These are phyloP conservation scores for Andricus curvator DNA, from an alignment of 2,888 invertebrate species.

Conservation along the genomic window DNA sequence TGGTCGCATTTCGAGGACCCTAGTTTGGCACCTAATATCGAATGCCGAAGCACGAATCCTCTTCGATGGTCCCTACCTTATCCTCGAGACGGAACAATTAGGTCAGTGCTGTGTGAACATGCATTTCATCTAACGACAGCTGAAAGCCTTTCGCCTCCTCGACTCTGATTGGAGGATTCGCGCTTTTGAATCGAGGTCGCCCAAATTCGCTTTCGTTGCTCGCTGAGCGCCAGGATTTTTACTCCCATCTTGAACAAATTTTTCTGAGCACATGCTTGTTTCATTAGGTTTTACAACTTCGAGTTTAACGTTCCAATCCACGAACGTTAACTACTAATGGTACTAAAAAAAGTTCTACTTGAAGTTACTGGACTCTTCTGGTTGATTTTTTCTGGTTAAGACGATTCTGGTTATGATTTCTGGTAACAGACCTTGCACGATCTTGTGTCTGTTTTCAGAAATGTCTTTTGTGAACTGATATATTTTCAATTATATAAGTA, in stretches of 20 bases:
- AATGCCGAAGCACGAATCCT: slow-evolving; percentile 55
- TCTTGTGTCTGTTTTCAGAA: too few relatives aligned
- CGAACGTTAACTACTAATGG: not conserved
- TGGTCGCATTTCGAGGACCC: slow-evolving; percentile 31
- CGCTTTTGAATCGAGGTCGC: slow-evolving; percentile 45
- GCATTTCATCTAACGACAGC: slow-evolving; percentile 57
- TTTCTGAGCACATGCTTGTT: not conserved
- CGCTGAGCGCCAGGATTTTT: not conserved
- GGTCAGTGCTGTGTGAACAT: slow-evolving; percentile 61
- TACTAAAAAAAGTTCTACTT: too few relatives aligned
- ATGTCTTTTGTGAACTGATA: too few relatives aligned
- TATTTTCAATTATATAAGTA: too few relatives aligned
- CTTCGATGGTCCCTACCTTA: slow-evolving; percentile 44
- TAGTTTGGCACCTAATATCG: slow-evolving; percentile 49
- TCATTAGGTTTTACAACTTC: not conserved
- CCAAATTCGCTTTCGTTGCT: slow-evolving; percentile 19
- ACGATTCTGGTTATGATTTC: too few relatives aligned
- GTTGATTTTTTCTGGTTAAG: too few relatives aligned
- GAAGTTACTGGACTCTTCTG: too few relatives aligned
- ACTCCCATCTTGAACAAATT: not conserved
- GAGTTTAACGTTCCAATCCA: not conserved
- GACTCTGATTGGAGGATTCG: slow-evolving; percentile 44
- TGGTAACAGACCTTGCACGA: too few relatives aligned
- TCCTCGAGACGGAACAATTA: slow-evolving; percentile 58
- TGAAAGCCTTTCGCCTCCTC: slow-evolving; percentile 54